phyloP scores from a whole-genome alignment of 2,888 invertebrate species.

The Abscondita cerata region DNA sequence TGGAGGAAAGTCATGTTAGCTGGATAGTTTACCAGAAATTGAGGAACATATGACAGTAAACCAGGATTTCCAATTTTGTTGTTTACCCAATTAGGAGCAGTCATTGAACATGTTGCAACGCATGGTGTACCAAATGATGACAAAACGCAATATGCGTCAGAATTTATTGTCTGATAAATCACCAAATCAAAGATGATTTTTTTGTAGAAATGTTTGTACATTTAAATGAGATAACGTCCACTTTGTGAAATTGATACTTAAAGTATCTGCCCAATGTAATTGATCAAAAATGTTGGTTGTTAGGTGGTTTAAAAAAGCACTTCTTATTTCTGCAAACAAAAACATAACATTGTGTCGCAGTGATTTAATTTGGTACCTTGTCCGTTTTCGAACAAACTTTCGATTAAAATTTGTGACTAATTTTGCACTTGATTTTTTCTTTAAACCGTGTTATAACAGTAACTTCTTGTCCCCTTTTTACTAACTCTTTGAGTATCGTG shows the following conservation, averaged over 20 bases:
- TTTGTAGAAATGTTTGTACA: conserved; percentile 46
- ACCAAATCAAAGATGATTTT: too few species aligned
- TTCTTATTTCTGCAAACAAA: conserved; percentile 1
- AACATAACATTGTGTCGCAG: too few species aligned
- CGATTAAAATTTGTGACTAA: too few species aligned
- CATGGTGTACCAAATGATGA: conserved; percentile 47
- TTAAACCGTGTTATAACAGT: too few species aligned
- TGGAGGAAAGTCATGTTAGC: conserved; percentile 23
- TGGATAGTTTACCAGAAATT: too few species aligned
- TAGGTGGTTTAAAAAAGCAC: background rate
- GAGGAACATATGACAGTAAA: conserved; percentile 60
- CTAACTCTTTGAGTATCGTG: too few species aligned
- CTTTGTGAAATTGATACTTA: conserved; percentile 12
- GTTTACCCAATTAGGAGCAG: conserved; percentile 56
- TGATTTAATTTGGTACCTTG: too few species aligned
- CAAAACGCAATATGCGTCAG: conserved; percentile 57
- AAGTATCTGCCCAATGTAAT: background rate
- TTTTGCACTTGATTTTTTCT: too few species aligned
- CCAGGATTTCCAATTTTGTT: conserved; percentile 58
- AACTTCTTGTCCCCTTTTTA: too few species aligned
- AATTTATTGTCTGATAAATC: conserved; percentile 57
- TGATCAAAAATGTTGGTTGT: background rate
- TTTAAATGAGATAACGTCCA: conserved; percentile 18
- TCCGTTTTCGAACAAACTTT: too few species aligned
- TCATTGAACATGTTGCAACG: conserved; percentile 49